phyloP scores from a whole-genome alignment of 1,140 invertebrate genomes.

The Sitodiplosis mosellana region DNA sequence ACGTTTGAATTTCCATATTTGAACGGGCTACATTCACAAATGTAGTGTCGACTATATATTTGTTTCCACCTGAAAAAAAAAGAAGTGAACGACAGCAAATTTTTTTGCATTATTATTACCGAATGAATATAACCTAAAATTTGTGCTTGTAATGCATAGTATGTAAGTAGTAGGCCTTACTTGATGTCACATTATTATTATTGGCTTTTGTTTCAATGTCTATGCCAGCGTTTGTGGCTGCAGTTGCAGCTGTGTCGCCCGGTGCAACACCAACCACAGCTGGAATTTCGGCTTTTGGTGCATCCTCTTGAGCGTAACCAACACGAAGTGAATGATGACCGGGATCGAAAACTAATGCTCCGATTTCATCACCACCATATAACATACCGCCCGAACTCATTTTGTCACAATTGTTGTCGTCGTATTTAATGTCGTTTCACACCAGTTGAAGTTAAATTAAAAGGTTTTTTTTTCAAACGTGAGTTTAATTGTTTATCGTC shows the following conservation, averaged over 20 bases:
- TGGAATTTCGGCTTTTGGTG: constrained; percentile 82
- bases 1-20: constrained; percentile 67
- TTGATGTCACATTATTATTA: constrained; percentile 29
- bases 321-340: constrained; percentile 66
- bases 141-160: too few species aligned
- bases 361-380: constrained; percentile 90
- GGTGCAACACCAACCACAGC: constrained; percentile 59
- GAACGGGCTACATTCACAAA: constrained; percentile 76
- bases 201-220: constrained; percentile 43
- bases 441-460: not conserved
- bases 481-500: not conserved
- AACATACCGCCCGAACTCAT: constrained; percentile 42
- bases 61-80: constrained; percentile 27
- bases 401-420: not conserved
- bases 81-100: too few species aligned
- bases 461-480: not conserved
- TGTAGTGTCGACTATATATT: constrained; percentile 72
- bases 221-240: constrained; percentile 13
- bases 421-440: too few species aligned
- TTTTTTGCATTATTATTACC: constrained; percentile 1
- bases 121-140: not conserved
- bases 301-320: constrained; percentile 48
- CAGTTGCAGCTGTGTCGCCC: constrained; percentile 30
- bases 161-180: not conserved
- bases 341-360: constrained; percentile 91